A percentile compares a stretch with the other conserved stretches of the same genome.
These are phyloP conservation scores for Brenthis ino DNA, from an alignment of 2,888 invertebrate genomes.

Conservation along the genomic window DNA sequence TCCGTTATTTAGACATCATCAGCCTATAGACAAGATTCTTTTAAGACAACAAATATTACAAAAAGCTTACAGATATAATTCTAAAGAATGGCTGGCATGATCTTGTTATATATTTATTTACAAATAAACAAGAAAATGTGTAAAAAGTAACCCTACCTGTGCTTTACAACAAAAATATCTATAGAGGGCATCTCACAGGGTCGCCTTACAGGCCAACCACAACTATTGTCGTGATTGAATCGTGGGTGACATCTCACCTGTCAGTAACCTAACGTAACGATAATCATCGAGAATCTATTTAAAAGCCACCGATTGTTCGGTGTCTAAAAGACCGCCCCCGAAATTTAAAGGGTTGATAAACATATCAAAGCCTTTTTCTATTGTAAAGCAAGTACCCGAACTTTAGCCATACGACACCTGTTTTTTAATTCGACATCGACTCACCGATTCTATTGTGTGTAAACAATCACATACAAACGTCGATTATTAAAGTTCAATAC, in stretches of 20 bases:
- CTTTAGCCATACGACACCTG: conserved; percentile 67
- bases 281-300: conserved; percentile 73
- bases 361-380: conserved; percentile 74
- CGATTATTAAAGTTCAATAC: conserved; percentile 66
- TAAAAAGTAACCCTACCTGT: conserved; percentile 51
- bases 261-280: conserved; percentile 73
- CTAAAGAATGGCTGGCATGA: neutral
- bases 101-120: conserved; percentile 18
- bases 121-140: conserved; percentile 48
- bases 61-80: neutral
- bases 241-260: conserved; percentile 78
- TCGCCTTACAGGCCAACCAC: conserved; percentile 58
- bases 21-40: neutral
- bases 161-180: conserved; percentile 44
- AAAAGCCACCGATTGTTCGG: conserved; percentile 68
- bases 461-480: conserved; percentile 70
- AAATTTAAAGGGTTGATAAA: conserved; percentile 76
- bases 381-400: conserved; percentile 45
- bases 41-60: neutral
- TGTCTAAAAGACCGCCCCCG: conserved; percentile 65
- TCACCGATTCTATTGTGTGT: conserved; percentile 63
- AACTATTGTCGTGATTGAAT: conserved; percentile 58
- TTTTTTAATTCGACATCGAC: conserved; percentile 67
- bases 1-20: conserved; percentile 31
- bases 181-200: conserved; percentile 63